These are phyloP conservation scores for Ceratina calcarata DNA, from an alignment of 1,140 invertebrate species.

Conservation along the genomic window DNA sequence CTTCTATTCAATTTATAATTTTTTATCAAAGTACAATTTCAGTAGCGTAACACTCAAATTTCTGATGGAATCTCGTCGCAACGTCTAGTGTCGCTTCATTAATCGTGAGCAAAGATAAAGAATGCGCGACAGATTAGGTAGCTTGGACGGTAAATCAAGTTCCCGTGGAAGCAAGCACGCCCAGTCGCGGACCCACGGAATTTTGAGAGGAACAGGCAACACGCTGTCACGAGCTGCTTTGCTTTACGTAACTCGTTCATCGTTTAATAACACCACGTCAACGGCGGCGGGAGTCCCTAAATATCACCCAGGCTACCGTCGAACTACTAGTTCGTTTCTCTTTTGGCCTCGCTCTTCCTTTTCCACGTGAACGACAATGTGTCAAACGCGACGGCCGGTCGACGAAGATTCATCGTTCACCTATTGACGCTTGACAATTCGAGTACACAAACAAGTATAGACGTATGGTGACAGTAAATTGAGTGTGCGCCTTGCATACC, in stretches of 20 bases:
- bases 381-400: neutral
- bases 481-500: no score
- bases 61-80: no score
- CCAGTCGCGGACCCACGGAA: no score
- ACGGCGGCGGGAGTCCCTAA: neutral
- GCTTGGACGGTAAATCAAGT: no score
- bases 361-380: neutral
- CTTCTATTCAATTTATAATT: neutral
- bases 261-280: slow-evolving; percentile 20
- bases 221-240: slow-evolving; percentile 1
- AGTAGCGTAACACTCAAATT: no score
- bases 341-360: neutral
- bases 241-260: slow-evolving; percentile 13
- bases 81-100: no score
- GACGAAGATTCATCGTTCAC: neutral
- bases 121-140: no score
- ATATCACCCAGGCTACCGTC: neutral
- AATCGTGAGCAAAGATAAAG: no score
- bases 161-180: no score
- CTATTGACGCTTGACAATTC: neutral
- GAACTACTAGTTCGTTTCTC: neutral
- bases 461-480: neutral
- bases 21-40: neutral
- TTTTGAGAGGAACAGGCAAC: neutral
- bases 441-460: neutral